Conservation (phyloP, 2,888 invertebrate genomes). For the Ennomos erosarius region DNA sequence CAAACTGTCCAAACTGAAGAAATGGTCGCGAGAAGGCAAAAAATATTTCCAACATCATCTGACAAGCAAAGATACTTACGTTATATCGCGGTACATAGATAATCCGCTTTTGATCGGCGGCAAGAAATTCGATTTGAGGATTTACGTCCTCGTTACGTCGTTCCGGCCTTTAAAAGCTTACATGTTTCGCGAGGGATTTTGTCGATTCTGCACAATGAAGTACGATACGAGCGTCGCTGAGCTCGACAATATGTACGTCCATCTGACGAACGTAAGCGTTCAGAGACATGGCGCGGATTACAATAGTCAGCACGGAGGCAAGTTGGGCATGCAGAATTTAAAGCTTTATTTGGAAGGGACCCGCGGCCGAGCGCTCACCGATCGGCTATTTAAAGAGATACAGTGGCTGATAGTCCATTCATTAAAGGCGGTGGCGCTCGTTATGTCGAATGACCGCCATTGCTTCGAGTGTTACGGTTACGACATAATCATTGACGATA, state of each 20-base stretch:
- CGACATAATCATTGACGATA: conserved; percentile 97
- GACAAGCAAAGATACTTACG: conserved; percentile 93
- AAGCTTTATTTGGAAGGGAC: conserved; percentile 95
- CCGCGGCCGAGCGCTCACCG: conserved; percentile 93
- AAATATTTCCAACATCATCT: conserved; percentile 93
- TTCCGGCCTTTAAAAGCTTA: conserved; percentile 97
- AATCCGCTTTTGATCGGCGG: conserved; percentile 97
- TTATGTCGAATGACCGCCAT: conserved; percentile 95
- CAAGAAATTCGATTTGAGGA: conserved; percentile 96
- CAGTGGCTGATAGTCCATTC: conserved; percentile 96
- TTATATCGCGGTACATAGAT: conserved; percentile 97
- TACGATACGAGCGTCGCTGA: conserved; percentile 95
- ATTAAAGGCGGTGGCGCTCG: conserved; percentile 94
- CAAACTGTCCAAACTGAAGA: conserved; percentile 95
- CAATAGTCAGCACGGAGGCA: conserved; percentile 97
- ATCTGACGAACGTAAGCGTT: conserved; percentile 97
- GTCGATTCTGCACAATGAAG: conserved; percentile 97
- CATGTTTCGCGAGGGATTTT: conserved; percentile 95
- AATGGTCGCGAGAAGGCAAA: conserved; percentile 94
- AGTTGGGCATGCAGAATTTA: conserved; percentile 95
- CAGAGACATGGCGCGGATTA: conserved; percentile 97
- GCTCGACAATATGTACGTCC: conserved; percentile 96
- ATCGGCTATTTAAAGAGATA: conserved; percentile 94
- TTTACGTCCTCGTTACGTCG: conserved; percentile 96
- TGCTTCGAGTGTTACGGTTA: conserved; percentile 97